Conservation (phyloP, 2,888 invertebrate species). For the Cosmia pyralina region DNA sequence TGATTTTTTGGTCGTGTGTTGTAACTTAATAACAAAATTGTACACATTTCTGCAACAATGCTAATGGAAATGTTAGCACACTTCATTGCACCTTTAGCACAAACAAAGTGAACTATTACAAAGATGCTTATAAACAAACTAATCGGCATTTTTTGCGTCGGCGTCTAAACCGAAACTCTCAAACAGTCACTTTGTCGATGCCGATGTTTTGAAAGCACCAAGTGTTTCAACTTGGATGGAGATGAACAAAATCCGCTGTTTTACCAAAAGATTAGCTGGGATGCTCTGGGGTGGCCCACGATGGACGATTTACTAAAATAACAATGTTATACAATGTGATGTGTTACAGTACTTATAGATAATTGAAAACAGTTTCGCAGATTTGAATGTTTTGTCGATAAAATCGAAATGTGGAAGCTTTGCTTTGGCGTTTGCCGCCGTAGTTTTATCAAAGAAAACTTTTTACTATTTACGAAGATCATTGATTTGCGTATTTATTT, state of each 20-base stretch:
- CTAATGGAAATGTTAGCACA: constrained; percentile 50
- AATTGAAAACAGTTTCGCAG: constrained; percentile 7
- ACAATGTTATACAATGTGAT: constrained; percentile 65
- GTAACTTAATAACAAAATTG: constrained; percentile 54
- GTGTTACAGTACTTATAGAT: constrained; percentile 38
- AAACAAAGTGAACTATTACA: constrained; percentile 54
- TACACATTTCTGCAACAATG: constrained; percentile 41
- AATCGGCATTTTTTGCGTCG: constrained; percentile 59
- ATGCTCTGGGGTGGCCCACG: constrained; percentile 73
- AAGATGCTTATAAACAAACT: constrained; percentile 60
- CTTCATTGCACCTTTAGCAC: constrained; percentile 55
- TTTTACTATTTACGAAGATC: no score
- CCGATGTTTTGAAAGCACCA: constrained; percentile 57
- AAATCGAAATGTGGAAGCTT: background rate
- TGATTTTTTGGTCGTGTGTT: constrained; percentile 1
- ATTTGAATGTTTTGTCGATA: constrained; percentile 18
- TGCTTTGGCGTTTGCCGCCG: no score
- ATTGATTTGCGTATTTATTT: no score
- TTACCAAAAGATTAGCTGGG: constrained; percentile 54
- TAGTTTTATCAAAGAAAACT: no score
- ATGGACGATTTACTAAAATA: constrained; percentile 64
- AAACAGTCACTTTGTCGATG: constrained; percentile 50
- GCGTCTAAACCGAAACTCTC: constrained; percentile 17
- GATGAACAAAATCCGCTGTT: constrained; percentile 57
- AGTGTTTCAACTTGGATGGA: constrained; percentile 63